phyloP scores from a whole-genome alignment of 2,113 vertebrate genomes.

The Heterochromis multidens region DNA sequence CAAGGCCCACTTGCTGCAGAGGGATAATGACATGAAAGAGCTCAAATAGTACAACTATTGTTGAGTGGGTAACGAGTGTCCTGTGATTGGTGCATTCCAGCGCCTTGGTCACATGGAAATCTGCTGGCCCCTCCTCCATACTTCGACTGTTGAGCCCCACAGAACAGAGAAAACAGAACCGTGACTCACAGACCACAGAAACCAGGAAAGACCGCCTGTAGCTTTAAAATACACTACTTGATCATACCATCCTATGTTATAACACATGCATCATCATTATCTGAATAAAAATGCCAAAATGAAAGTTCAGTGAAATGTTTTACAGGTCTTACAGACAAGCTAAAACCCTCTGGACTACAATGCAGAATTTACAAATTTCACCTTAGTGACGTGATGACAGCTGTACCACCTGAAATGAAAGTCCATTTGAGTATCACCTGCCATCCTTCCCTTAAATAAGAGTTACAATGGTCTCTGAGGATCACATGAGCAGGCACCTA shows the following conservation, averaged over 20 bases:
- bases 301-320: background rate
- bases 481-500: background rate
- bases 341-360: background rate
- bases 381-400: background rate
- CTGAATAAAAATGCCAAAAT: background rate
- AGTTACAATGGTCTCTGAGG: background rate
- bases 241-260: background rate
- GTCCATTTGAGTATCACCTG: background rate
- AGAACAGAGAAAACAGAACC: background rate
- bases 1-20: slow-evolving; percentile 47
- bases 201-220: background rate
- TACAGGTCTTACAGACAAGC: background rate
- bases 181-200: background rate
- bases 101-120: slow-evolving; percentile 56
- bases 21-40: slow-evolving; percentile 63
- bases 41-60: slow-evolving; percentile 70
- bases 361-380: background rate
- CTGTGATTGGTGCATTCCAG: slow-evolving; percentile 68
- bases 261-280: background rate
- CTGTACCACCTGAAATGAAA: slow-evolving; percentile 10
- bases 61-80: slow-evolving; percentile 37
- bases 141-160: slow-evolving; percentile 7
- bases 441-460: slow-evolving; percentile 2
- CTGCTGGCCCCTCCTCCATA: slow-evolving; percentile 49
- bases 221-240: background rate